These are phyloP conservation scores for Drosophila koepferae DNA, from an alignment of 2,888 invertebrate species.

Conservation along the genomic window DNA sequence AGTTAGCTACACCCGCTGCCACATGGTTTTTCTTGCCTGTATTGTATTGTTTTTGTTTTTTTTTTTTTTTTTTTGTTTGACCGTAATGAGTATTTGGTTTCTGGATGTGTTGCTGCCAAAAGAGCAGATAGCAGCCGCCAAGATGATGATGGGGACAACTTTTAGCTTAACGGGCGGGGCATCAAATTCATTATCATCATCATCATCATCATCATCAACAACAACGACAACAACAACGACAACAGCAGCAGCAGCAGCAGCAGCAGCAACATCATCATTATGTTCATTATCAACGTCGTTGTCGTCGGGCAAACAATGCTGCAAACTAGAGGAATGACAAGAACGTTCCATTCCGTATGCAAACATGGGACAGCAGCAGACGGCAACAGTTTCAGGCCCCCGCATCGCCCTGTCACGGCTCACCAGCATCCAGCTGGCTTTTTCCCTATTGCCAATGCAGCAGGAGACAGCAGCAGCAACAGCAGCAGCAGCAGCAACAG, in stretches of 20 bases:
- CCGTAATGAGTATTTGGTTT: constrained; percentile 63
- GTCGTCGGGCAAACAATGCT: constrained; percentile 36
- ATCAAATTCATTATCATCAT: constrained; percentile 1
- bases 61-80: constrained; percentile 9
- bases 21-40: constrained; percentile 7
- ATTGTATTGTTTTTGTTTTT: constrained; percentile 7
- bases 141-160: constrained; percentile 28
- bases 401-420: not conserved
- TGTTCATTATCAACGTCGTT: constrained; percentile 15
- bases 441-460: constrained; percentile 20
- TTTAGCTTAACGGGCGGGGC: constrained; percentile 24
- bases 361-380: constrained; percentile 38
- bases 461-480: constrained; percentile 8
- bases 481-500: constrained; percentile 4
- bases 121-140: constrained; percentile 32
- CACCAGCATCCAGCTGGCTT: not conserved
- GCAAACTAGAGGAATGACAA: constrained; percentile 53
- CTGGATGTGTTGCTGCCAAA: constrained; percentile 29
- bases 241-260: not conserved
- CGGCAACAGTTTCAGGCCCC: constrained; percentile 15
- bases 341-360: constrained; percentile 55
- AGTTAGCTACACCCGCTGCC: not conserved
- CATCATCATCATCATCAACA: not conserved
- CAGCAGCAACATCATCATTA: not conserved
- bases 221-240: not conserved